These are phyloP conservation scores for Lepilemur ruficaudatus DNA, from an alignment of 2,797 vertebrate genomes.

Conservation along the genomic window DNA sequence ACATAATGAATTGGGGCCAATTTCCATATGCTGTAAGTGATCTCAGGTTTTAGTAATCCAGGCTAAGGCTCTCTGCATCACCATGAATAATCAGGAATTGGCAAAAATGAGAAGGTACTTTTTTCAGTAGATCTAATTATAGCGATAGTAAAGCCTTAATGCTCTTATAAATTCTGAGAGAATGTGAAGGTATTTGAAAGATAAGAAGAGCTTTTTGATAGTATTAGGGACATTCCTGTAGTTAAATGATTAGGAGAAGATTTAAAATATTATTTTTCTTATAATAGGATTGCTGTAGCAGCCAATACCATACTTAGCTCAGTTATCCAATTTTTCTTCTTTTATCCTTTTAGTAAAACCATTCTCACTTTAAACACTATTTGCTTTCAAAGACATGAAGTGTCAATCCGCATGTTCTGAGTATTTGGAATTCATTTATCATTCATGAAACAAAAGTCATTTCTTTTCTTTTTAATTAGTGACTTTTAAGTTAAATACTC, in stretches of 20 bases:
- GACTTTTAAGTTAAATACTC: not conserved
- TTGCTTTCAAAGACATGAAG: conserved; percentile 47
- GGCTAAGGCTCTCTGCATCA: conserved; percentile 27
- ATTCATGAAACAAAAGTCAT: not conserved
- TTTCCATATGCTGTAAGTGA: conserved; percentile 37
- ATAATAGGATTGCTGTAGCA: conserved; percentile 63
- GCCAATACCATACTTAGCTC: conserved; percentile 42
- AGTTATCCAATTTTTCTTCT: conserved; percentile 64
- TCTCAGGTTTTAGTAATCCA: conserved; percentile 44
- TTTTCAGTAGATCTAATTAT: conserved; percentile 70
- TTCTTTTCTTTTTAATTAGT: not conserved
- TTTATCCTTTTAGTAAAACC: conserved; percentile 30
- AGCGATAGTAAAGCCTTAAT: conserved; percentile 61
- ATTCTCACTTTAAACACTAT: conserved; percentile 49
- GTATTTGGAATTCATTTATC: conserved; percentile 18
- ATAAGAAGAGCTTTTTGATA: conserved; percentile 71
- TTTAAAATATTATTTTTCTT: conserved; percentile 68
- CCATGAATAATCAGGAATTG: conserved; percentile 62
- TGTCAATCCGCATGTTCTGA: not conserved
- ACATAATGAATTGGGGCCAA: conserved; percentile 4
- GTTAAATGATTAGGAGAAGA: conserved; percentile 60
- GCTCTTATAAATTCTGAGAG: conserved; percentile 69
- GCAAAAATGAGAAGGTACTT: conserved; percentile 58
- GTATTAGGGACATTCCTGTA: conserved; percentile 60
- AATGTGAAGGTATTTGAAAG: conserved; percentile 60